phyloP scores from a whole-genome alignment of 2,113 vertebrate species.

The Pollachius pollachius region DNA sequence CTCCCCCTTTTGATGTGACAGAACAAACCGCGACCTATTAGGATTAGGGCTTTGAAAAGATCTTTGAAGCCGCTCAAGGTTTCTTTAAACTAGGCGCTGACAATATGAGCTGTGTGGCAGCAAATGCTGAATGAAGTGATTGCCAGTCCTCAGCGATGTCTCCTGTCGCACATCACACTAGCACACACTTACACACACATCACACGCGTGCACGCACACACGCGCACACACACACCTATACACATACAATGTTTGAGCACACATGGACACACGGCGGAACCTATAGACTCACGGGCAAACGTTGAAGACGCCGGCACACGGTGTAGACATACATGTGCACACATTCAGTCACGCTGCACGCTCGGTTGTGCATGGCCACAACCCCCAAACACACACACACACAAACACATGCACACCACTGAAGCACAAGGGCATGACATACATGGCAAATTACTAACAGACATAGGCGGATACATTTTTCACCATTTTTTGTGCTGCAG shows the following conservation, averaged over 20 bases:
- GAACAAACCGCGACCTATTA: slow-evolving; percentile 85
- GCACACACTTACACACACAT: slow-evolving; percentile 24
- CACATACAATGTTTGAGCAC: slow-evolving; percentile 6
- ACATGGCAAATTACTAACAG: too few relatives aligned
- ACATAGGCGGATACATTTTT: not conserved
- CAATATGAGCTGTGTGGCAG: slow-evolving; percentile 82
- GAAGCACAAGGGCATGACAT: not conserved
- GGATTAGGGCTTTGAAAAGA: slow-evolving; percentile 86
- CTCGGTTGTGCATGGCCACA: too few relatives aligned
- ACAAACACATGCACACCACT: slow-evolving; percentile 7
- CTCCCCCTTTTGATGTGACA: slow-evolving; percentile 80
- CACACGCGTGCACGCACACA: slow-evolving; percentile 13
- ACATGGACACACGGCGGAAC: not conserved
- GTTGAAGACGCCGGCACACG: not conserved
- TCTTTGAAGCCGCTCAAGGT: slow-evolving; percentile 83
- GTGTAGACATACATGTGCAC: slow-evolving; percentile 3
- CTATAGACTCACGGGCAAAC: not conserved
- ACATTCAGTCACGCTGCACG: not conserved
- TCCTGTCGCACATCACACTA: slow-evolving; percentile 58
- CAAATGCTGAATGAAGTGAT: slow-evolving; percentile 79
- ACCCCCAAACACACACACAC: not conserved
- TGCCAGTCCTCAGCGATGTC: slow-evolving; percentile 73
- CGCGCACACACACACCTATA: slow-evolving; percentile 13
- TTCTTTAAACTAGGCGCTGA: slow-evolving; percentile 81
- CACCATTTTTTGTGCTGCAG: slow-evolving; percentile 6